Conservation (phyloP, 2,113 vertebrate genomes). For the Candoia aspera region DNA sequence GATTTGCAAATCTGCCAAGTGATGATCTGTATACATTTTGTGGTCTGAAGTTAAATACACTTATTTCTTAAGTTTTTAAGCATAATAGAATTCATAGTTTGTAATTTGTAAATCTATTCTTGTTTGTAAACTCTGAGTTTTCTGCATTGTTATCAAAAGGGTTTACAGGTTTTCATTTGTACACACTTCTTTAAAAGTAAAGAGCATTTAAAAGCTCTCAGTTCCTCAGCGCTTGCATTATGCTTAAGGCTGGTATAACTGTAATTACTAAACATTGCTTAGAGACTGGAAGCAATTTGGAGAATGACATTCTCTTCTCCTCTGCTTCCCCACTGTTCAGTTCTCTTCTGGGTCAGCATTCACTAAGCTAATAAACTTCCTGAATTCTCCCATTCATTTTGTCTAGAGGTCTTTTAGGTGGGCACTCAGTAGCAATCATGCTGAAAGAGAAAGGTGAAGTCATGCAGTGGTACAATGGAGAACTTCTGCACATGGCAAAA, state of each 20-base stretch:
- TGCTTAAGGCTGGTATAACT: not conserved
- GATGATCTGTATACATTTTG: not conserved
- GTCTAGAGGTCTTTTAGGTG: slow-evolving; percentile 90
- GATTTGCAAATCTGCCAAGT: slow-evolving; percentile 18
- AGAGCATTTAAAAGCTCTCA: not conserved
- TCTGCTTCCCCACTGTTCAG: not conserved
- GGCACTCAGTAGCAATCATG: slow-evolving; percentile 95
- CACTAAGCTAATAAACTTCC: not conserved
- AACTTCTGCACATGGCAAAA: slow-evolving; percentile 95
- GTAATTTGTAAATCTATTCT: not conserved
- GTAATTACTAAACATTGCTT: not conserved
- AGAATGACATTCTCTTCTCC: not conserved
- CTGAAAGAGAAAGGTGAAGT: slow-evolving; percentile 88
- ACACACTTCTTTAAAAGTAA: not conserved
- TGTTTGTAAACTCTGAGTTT: not conserved
- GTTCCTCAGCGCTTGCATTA: not conserved
- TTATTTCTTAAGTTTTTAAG: not conserved
- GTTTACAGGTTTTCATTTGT: not conserved
- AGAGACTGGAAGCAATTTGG: not conserved
- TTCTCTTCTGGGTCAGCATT: not conserved
- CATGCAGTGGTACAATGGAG: slow-evolving; percentile 96
- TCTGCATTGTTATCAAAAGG: not conserved
- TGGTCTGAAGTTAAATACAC: not conserved
- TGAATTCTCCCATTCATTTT: slow-evolving; percentile 48
- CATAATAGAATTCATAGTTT: not conserved